Evolutionary conservation across 2,113 vertebrate species (phyloP).

Genomic region (Oreochromis tanganicae): DNA sequence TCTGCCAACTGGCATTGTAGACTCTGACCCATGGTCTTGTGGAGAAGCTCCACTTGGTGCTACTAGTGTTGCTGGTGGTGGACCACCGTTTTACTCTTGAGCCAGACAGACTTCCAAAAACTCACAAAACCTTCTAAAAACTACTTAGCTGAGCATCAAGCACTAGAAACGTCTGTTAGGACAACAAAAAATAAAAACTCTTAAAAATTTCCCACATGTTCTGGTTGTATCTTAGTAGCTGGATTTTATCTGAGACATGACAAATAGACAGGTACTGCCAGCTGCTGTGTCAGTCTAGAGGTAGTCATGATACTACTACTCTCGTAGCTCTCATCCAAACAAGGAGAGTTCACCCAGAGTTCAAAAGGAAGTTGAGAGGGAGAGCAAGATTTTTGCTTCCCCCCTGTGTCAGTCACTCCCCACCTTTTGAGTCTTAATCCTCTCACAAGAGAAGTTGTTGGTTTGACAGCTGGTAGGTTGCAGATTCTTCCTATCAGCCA

Average conservation of each 20-base stretch:
- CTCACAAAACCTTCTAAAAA: not conserved
- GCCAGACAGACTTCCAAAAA: not conserved
- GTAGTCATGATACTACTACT: slow-evolving; percentile 5
- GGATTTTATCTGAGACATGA: slow-evolving; percentile 1
- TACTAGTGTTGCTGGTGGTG: not conserved
- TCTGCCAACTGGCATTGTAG: not conserved
- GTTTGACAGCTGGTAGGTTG: slow-evolving; percentile 32
- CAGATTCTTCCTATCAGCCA: not conserved
- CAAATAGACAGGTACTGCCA: slow-evolving; percentile 6
- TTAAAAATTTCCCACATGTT: not conserved
- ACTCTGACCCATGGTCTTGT: not conserved
- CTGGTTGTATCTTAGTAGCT: slow-evolving; percentile 3
- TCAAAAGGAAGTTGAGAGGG: slow-evolving; percentile 37
- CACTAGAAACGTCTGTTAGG: not conserved
- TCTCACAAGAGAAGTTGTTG: slow-evolving; percentile 1
- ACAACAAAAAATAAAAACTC: not conserved
- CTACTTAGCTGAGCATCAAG: not conserved
- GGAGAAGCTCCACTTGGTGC: not conserved
- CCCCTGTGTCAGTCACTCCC: slow-evolving; percentile 19
- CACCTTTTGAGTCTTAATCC: not conserved
- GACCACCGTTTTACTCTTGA: not conserved
- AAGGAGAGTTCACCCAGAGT: slow-evolving; percentile 54
- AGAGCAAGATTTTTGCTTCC: not conserved
- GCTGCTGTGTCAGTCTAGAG: slow-evolving; percentile 13
- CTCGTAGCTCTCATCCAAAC: slow-evolving; percentile 26